These are phyloP conservation scores for Ptychoptera contaminata DNA, from an alignment of 2,888 invertebrate species.

Conservation along the genomic window DNA sequence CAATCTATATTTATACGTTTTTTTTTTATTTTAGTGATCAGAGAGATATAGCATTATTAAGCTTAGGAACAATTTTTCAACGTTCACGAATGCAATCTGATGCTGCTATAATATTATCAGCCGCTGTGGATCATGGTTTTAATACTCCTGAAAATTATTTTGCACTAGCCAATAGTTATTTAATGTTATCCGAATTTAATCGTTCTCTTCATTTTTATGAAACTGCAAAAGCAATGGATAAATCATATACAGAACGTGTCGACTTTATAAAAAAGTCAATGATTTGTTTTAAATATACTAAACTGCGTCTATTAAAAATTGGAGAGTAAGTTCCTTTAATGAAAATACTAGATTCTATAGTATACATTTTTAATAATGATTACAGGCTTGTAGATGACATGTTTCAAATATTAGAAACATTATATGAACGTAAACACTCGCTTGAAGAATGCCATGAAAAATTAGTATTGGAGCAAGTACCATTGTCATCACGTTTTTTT, in stretches of 20 bases:
- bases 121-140: conserved; percentile 25
- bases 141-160: conserved; percentile 25
- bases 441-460: conserved; percentile 9
- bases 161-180: conserved; percentile 22
- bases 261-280: conserved; percentile 10
- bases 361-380: not conserved
- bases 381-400: conserved; percentile 6
- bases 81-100: conserved; percentile 22
- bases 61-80: conserved; percentile 25
- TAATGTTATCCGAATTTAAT: conserved; percentile 26
- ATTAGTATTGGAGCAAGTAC: conserved; percentile 7
- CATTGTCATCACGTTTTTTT: conserved; percentile 1
- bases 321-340: conserved; percentile 2
- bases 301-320: conserved; percentile 8
- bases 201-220: conserved; percentile 23
- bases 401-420: conserved; percentile 5
- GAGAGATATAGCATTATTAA: conserved; percentile 24
- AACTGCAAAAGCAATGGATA: conserved; percentile 23
- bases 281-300: conserved; percentile 10
- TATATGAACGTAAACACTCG: conserved; percentile 5
- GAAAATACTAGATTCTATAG: too few species aligned
- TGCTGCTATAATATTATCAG: conserved; percentile 21
- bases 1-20: not conserved
- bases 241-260: conserved; percentile 9
- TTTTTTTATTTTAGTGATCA: conserved; percentile 7